phyloP scores from a whole-genome alignment of 2,113 vertebrate genomes.

The Isichthys henryi region DNA sequence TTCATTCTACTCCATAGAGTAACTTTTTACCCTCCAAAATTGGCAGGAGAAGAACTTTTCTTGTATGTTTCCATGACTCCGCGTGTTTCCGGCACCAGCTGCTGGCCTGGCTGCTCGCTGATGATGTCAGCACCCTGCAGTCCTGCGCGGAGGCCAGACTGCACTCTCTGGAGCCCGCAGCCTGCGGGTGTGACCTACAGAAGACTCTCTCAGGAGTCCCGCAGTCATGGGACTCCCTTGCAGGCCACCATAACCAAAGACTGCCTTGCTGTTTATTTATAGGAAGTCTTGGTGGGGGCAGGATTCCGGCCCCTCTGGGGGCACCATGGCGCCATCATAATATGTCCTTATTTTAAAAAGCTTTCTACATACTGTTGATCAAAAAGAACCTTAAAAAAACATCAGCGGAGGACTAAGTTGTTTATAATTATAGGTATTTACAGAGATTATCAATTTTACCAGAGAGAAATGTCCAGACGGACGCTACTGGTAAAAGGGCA shows the following conservation, averaged over 20 bases:
- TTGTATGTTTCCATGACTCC: background rate
- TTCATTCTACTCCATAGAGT: background rate
- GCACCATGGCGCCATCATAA: background rate
- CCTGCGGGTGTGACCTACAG: background rate
- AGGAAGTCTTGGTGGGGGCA: background rate
- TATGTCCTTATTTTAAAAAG: background rate
- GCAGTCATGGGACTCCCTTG: background rate
- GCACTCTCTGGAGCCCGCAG: background rate
- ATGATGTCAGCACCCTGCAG: background rate
- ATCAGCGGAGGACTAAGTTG: background rate
- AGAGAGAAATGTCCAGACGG: background rate
- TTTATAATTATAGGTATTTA: background rate
- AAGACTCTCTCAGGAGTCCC: background rate
- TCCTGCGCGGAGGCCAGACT: background rate
- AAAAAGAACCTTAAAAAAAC: background rate
- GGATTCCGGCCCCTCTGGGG: background rate
- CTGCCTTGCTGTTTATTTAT: background rate
- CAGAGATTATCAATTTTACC: background rate
- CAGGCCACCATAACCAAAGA: background rate
- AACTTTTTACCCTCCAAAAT: background rate
- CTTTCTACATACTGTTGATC: background rate
- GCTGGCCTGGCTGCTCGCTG: background rate
- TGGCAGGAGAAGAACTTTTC: background rate
- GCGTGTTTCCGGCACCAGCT: background rate
- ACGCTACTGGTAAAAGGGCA: background rate